phyloP scores from a whole-genome alignment of 1,140 invertebrate genomes.

The Linepithema humile region DNA sequence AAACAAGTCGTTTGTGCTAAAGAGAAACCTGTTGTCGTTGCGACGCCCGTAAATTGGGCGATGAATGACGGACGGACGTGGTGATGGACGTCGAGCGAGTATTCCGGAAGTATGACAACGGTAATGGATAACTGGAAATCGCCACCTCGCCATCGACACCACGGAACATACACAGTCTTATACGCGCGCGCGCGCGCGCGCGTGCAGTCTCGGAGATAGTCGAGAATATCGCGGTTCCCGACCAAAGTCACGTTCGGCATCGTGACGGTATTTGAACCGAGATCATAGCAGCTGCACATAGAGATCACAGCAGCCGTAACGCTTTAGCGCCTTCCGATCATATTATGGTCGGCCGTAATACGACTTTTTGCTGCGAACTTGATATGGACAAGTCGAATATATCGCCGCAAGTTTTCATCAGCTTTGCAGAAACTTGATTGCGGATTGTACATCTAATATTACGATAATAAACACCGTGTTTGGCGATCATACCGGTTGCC shows the following conservation, averaged over 20 bases:
- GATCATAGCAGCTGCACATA: slow-evolving; percentile 55
- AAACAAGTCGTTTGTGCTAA: not conserved
- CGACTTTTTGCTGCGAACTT: slow-evolving; percentile 2
- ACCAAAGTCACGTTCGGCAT: slow-evolving; percentile 68
- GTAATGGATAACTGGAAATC: slow-evolving; percentile 82
- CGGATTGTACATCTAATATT: not conserved
- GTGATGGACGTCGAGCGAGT: slow-evolving; percentile 72
- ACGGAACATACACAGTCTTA: slow-evolving; percentile 48
- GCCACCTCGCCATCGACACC: slow-evolving; percentile 61
- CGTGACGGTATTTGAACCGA: slow-evolving; percentile 67
- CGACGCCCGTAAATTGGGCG: slow-evolving; percentile 17
- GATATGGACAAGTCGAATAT: not conserved
- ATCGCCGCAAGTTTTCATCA: not conserved
- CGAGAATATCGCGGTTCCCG: slow-evolving; percentile 61
- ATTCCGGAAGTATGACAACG: slow-evolving; percentile 81
- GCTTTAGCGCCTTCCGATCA: slow-evolving; percentile 41
- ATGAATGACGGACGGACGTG: slow-evolving; percentile 48
- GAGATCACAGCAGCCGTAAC: slow-evolving; percentile 51
- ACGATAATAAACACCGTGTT: not conserved
- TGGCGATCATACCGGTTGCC: not conserved
- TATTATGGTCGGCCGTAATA: not conserved
- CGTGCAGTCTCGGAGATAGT: slow-evolving; percentile 28
- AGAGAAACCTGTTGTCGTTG: slow-evolving; percentile 3
- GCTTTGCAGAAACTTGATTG: not conserved
- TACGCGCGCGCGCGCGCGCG: not conserved